Evolutionary conservation across 2,113 vertebrate species (phyloP).

Genomic region (Bubalus kerabau): DNA sequence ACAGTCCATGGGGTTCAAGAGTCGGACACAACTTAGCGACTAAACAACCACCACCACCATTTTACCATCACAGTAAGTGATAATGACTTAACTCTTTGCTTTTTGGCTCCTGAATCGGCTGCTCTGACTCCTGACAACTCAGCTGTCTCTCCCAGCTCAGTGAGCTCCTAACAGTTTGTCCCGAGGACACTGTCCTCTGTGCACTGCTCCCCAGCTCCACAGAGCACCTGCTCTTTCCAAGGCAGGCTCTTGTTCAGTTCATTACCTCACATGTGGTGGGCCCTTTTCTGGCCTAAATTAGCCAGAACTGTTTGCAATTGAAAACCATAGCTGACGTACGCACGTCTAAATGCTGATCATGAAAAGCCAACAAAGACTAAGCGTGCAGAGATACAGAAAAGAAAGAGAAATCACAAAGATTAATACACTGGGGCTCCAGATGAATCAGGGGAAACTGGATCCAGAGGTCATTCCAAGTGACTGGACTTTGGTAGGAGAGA

Average conservation of each 20-base stretch:
- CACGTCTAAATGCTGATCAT: neutral
- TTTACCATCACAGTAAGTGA: neutral
- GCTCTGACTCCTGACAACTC: neutral
- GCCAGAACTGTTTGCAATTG: neutral
- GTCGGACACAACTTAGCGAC: rapidly evolving
- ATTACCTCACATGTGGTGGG: neutral
- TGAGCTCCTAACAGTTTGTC: neutral
- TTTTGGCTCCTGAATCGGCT: neutral
- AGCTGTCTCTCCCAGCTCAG: neutral
- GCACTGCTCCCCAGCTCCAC: neutral
- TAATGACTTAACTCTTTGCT: neutral
- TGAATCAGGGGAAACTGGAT: neutral
- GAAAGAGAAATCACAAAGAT: neutral
- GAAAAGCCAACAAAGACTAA: neutral
- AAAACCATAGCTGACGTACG: neutral
- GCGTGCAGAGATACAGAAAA: neutral
- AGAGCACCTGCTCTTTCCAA: neutral
- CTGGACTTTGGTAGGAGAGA: neutral
- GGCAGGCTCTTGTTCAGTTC: neutral
- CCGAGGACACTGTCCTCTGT: neutral
- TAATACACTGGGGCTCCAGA: neutral
- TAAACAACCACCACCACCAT: neutral
- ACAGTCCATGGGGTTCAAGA: neutral
- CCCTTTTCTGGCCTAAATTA: neutral
- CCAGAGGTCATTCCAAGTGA: neutral